phyloP scores from a whole-genome alignment of 2,888 invertebrate genomes.

The Eremobia ochroleuca region DNA sequence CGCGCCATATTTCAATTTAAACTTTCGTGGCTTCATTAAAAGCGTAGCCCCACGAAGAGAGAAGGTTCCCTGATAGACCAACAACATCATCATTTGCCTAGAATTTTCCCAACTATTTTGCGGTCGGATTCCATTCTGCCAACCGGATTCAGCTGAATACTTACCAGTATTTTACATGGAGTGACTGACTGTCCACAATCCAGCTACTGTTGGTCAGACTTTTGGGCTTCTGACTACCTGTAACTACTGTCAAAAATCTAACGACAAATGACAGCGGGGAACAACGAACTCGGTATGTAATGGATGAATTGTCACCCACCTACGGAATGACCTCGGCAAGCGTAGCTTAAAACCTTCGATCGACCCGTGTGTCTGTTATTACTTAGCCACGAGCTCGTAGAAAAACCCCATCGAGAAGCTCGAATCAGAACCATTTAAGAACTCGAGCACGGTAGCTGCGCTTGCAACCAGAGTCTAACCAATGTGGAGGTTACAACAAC shows the following conservation, averaged over 20 bases:
- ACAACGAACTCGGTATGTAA: not conserved
- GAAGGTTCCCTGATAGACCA: not conserved
- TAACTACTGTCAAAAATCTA: not conserved
- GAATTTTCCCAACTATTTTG: not conserved
- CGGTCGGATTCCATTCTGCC: not conserved
- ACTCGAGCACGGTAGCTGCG: not conserved
- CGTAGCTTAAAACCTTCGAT: not conserved
- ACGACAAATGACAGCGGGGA: not conserved
- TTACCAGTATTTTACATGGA: not conserved
- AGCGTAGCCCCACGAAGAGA: not conserved
- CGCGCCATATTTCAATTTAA: conserved; percentile 51
- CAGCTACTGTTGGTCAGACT: not conserved
- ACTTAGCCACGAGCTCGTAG: not conserved
- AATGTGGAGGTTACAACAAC: conserved; percentile 7
- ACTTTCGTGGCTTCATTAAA: conserved; percentile 54
- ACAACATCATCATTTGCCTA: not conserved
- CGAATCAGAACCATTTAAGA: not conserved
- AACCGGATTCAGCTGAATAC: not conserved
- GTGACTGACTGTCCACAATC: not conserved
- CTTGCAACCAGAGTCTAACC: not conserved
- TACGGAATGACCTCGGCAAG: not conserved
- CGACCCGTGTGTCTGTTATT: not conserved
- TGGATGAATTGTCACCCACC: not conserved
- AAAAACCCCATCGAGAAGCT: not conserved
- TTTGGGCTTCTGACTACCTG: not conserved